Conservation (phyloP, 2,888 invertebrate species). For the Elysia crispata region DNA sequence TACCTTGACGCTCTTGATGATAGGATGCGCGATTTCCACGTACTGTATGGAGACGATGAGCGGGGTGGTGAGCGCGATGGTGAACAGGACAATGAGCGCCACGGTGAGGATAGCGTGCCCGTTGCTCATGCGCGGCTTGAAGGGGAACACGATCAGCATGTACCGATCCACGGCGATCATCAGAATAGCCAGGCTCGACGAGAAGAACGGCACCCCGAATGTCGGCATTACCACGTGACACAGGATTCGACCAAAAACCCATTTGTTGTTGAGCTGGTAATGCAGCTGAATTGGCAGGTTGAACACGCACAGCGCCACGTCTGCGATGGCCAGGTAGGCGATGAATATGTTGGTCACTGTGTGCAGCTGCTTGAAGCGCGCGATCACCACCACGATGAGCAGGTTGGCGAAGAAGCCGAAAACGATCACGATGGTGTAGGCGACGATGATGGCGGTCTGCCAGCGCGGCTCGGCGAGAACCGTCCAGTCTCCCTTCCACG, state of each 20-base stretch:
- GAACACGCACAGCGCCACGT: constrained; percentile 73
- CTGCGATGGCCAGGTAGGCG: constrained; percentile 71
- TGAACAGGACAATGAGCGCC: constrained; percentile 60
- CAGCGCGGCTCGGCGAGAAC: constrained; percentile 65
- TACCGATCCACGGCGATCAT: constrained; percentile 76
- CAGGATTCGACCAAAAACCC: constrained; percentile 73
- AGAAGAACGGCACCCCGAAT: constrained; percentile 75
- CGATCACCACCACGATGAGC: constrained; percentile 70
- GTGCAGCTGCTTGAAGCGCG: constrained; percentile 67
- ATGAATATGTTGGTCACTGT: constrained; percentile 76
- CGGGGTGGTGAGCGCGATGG: constrained; percentile 69
- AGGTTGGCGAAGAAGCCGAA: constrained; percentile 72
- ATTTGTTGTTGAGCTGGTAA: constrained; percentile 73
- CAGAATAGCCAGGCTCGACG: constrained; percentile 73
- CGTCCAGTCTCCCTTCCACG: constrained; percentile 65
- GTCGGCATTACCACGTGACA: constrained; percentile 73
- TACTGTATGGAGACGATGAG: constrained; percentile 66
- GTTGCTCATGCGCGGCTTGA: constrained; percentile 67
- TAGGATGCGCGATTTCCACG: constrained; percentile 52
- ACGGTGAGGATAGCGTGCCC: constrained; percentile 64
- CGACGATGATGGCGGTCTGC: constrained; percentile 67
- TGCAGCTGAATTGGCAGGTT: constrained; percentile 75
- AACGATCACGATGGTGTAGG: constrained; percentile 71
- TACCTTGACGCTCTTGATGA: constrained; percentile 61
- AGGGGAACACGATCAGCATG: constrained; percentile 74